phyloP scores from a whole-genome alignment of 2,113 vertebrate genomes.

The Arizona elegans region DNA sequence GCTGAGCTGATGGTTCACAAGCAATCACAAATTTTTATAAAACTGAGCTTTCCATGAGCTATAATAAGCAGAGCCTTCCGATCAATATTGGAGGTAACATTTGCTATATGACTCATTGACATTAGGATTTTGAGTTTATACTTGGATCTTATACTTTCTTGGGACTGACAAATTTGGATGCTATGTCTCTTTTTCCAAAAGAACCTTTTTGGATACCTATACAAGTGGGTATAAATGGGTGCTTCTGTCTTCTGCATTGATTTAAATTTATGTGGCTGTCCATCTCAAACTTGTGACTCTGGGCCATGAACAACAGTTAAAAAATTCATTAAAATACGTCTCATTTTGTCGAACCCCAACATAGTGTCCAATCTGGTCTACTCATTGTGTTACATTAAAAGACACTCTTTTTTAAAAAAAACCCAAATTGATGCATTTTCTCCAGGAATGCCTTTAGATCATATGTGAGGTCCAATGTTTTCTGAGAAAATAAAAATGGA shows the following conservation, averaged over 20 bases:
- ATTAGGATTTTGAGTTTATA: neutral
- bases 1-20: neutral
- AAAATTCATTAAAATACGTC: neutral
- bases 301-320: neutral
- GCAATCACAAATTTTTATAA: neutral
- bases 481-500: neutral
- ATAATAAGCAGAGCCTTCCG: neutral
- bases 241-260: neutral
- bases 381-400: neutral
- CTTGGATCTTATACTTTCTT: neutral
- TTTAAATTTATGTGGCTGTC: neutral
- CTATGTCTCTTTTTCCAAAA: neutral
- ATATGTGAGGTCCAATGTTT: neutral
- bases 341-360: neutral
- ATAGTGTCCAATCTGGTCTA: neutral
- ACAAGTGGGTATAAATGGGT: neutral
- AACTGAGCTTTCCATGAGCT: neutral
- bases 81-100: neutral
- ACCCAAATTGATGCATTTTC: neutral
- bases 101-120: neutral
- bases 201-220: neutral
- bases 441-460: neutral
- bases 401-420: neutral
- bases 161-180: neutral
- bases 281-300: neutral